phyloP scores from a whole-genome alignment of 2,888 invertebrate genomes.

The Meandrusa payeni region DNA sequence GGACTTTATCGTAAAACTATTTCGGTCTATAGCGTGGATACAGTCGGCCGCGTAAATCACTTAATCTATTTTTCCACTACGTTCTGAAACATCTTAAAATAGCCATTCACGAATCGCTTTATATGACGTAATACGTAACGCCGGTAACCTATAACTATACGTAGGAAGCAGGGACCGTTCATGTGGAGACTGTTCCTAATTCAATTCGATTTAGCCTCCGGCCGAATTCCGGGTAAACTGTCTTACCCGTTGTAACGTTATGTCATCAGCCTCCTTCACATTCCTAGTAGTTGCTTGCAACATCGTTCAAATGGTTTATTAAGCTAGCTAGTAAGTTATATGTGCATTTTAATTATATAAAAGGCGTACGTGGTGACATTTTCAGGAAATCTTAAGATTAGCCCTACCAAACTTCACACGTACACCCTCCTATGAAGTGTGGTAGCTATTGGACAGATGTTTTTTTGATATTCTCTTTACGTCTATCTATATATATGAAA shows the following conservation, averaged over 20 bases:
- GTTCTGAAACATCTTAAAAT: constrained; percentile 59
- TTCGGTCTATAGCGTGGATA: constrained; percentile 45
- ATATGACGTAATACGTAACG: constrained; percentile 47
- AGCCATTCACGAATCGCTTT: constrained; percentile 52
- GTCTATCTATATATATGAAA: no score
- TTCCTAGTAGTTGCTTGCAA: no score
- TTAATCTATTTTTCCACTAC: constrained; percentile 59
- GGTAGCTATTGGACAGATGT: no score
- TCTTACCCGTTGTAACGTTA: background rate
- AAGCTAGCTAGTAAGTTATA: no score
- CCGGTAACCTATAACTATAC: constrained; percentile 28
- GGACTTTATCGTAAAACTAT: constrained; percentile 63
- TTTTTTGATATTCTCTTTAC: no score
- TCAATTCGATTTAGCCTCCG: constrained; percentile 28
- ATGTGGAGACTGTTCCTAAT: constrained; percentile 26
- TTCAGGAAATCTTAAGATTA: no score
- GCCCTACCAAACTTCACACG: no score
- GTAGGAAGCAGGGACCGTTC: constrained; percentile 24
- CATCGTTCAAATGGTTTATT: no score
- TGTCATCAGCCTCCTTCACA: no score
- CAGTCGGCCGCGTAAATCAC: constrained; percentile 50
- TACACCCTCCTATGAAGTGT: no score
- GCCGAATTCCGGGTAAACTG: constrained; percentile 9
- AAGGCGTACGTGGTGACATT: no score
- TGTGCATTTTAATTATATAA: no score